Evolutionary conservation across 2,888 invertebrate species (phyloP).

Genomic region (Acanthosepion pharaonis): DNA sequence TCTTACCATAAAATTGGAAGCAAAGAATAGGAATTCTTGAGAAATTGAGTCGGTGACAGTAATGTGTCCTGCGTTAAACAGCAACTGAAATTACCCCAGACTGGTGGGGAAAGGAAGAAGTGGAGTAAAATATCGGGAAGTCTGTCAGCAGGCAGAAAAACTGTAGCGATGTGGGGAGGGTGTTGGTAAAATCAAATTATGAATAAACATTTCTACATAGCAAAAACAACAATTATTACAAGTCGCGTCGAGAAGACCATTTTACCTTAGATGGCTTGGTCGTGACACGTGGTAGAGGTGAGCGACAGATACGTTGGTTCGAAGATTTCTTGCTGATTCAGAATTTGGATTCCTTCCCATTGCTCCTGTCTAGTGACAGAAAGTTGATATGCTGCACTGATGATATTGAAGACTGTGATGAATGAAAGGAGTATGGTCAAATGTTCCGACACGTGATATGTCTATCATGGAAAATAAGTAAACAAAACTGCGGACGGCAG

Average conservation of each 20-base stretch:
- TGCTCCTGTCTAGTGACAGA: not conserved
- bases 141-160: not conserved
- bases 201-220: not conserved
- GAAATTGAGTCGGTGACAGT: not conserved
- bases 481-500: not conserved
- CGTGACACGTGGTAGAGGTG: not conserved
- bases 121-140: not conserved
- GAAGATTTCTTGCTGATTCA: not conserved
- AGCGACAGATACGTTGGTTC: not conserved
- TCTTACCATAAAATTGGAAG: not conserved
- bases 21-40: not conserved
- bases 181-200: not conserved
- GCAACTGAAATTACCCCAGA: not conserved
- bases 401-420: not conserved
- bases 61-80: not conserved
- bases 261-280: not conserved
- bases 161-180: not conserved
- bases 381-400: not conserved
- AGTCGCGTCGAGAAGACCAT: constrained; percentile 40
- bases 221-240: constrained; percentile 48
- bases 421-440: not conserved
- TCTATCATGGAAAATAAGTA: not conserved
- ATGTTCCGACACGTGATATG: not conserved
- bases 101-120: no score
- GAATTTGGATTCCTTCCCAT: not conserved